These are phyloP conservation scores for Prochilodus magdalenae DNA, from an alignment of 2,113 vertebrate genomes.

Conservation along the genomic window DNA sequence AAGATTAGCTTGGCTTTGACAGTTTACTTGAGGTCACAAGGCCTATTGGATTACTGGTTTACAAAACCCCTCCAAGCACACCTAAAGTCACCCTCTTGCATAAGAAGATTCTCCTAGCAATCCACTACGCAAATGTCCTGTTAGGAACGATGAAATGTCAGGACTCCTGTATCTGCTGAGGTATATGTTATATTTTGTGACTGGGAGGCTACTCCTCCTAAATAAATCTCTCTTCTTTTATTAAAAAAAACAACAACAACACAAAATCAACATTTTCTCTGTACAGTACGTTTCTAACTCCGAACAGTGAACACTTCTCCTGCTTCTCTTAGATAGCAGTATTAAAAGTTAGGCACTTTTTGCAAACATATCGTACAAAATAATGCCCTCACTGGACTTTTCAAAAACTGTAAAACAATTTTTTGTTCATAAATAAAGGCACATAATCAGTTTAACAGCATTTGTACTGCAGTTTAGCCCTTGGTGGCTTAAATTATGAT, in stretches of 20 bases:
- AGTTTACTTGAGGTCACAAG: not conserved
- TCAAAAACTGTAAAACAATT: conserved; percentile 39
- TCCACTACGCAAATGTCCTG: conserved; percentile 52
- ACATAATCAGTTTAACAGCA: conserved; percentile 63
- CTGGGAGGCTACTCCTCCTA: conserved; percentile 51
- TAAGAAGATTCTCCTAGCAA: not conserved
- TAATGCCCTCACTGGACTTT: conserved; percentile 48
- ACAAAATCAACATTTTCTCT: conserved; percentile 26
- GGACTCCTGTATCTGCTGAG: conserved; percentile 56
- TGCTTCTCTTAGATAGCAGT: conserved; percentile 60
- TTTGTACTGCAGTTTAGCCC: conserved; percentile 56
- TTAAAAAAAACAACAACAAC: conserved; percentile 36
- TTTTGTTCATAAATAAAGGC: conserved; percentile 72
- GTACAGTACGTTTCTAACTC: conserved; percentile 16
- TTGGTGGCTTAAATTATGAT: conserved; percentile 67
- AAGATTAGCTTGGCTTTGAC: conserved; percentile 13
- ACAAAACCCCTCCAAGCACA: not conserved
- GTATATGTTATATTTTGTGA: conserved; percentile 62
- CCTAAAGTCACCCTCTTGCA: not conserved
- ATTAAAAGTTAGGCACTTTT: conserved; percentile 50
- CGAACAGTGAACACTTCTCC: conserved; percentile 32
- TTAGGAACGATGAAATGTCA: conserved; percentile 23
- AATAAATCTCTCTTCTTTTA: conserved; percentile 44
- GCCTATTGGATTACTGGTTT: not conserved
- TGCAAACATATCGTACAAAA: conserved; percentile 46